Evolutionary conservation across 2,888 invertebrate species (phyloP).

Genomic region (Drosophila lacicola): DNA sequence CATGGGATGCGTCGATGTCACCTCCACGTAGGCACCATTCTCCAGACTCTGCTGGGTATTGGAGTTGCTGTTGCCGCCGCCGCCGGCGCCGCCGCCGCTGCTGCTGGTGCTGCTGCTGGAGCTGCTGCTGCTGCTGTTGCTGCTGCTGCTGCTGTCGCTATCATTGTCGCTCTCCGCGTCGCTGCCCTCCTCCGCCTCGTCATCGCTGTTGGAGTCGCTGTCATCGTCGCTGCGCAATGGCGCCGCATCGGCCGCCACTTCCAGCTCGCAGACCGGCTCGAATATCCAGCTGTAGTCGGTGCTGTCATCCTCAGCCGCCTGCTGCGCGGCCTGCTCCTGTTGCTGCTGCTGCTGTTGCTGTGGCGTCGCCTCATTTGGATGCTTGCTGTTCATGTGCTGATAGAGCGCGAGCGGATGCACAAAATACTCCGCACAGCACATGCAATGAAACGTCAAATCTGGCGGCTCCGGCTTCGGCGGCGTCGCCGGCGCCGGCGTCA

Average conservation of each 20-base stretch:
- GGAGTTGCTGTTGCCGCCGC: constrained; percentile 48
- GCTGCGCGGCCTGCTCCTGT: constrained; percentile 62
- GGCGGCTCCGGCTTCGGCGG: constrained; percentile 74
- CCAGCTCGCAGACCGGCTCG: constrained; percentile 84
- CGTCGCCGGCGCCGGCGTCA: constrained; percentile 58
- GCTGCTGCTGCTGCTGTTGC: constrained; percentile 44
- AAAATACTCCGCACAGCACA: constrained; percentile 83
- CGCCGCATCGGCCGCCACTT: constrained; percentile 51
- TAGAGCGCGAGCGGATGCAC: constrained; percentile 82
- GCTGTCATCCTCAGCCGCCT: constrained; percentile 74
- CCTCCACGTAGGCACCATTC: constrained; percentile 56
- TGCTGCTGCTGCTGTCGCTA: constrained; percentile 51
- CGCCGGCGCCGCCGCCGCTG: constrained; percentile 26
- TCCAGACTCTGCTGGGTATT: constrained; percentile 65
- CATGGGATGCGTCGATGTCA: constrained; percentile 52
- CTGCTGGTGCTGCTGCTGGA: constrained; percentile 24
- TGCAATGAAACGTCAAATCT: constrained; percentile 85
- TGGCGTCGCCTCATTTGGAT: constrained; percentile 68
- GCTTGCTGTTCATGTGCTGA: constrained; percentile 83
- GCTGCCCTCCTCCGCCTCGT: constrained; percentile 34
- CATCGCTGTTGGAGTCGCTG: constrained; percentile 55
- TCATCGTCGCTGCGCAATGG: constrained; percentile 29
- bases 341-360: constrained; percentile 29
- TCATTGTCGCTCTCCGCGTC: constrained; percentile 66
- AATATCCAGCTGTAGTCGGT: constrained; percentile 82